Base-by-base conservation (phyloP, 2,797 vertebrate genomes). In the Neostethus bicornis region DNA sequence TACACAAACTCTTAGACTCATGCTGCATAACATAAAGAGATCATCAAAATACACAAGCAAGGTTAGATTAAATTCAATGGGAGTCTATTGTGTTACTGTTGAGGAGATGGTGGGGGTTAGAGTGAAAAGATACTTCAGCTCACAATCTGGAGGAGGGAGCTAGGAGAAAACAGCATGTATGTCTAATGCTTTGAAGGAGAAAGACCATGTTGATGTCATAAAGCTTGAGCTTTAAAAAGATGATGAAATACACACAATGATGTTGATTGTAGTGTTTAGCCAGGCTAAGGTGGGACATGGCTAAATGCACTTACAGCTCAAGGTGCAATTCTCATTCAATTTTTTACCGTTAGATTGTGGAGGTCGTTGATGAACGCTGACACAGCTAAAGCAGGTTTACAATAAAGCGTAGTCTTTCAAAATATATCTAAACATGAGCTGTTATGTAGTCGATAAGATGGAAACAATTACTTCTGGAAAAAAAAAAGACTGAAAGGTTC, bases 241-340 rank as follows among this genome's bases (percentile, higher is more conserved):
- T 25, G 24, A 3, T 12, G 43, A 7, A 25, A 2, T 12, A 28
- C 48, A 39, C 49, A 9, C n/a, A n/a, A n/a, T n/a, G n/a, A n/a
- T n/a, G n/a, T 7, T 8, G 17, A 42, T n/a, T 12, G 51, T 24
- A 41, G 25, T 13, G 4, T 3, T 39, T 25, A 51, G 53, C 44
- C 71, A 59, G 14, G 26, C 16, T 67, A 26, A 21, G 25, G 14
- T 44, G 20, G 67, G 65, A 26, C 69, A 68, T 74, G 11, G 17
- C n/a, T 29, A 32, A 41, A 56, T 51, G 21, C 45, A 19, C 46
- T 49, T n/a, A 31, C 39, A 42, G 49, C n/a, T 49, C 23, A 44
- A 49, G 25, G 3, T 52, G 0, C 53, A 37, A 46, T 42, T 26
- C 50, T 34, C 44, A 0, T 14, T 31, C 53, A 54, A 62, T 49